Evolutionary conservation across 2,888 invertebrate species (phyloP).

Genomic region (Dorcus hopei): DNA sequence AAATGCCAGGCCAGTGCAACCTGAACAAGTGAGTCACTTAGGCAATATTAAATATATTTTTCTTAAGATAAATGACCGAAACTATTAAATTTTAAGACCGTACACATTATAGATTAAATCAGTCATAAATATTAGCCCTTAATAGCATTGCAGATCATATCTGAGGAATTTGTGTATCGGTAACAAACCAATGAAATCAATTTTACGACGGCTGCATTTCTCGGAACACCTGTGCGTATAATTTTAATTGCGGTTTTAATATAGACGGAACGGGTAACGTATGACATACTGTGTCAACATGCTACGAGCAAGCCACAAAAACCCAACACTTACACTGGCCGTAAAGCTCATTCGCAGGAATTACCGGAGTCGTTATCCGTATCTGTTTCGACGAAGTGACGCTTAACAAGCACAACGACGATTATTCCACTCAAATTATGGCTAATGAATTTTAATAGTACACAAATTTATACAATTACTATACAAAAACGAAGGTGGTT

Average conservation of each 20-base stretch:
- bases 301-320: background rate
- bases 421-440: conserved; percentile 31
- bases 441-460: conserved; percentile 45
- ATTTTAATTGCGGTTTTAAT: conserved; percentile 39
- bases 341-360: background rate
- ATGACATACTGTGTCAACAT: background rate
- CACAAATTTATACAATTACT: conserved; percentile 46
- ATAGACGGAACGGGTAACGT: conserved; percentile 1
- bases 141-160: conserved; percentile 42
- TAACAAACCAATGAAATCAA: conserved; percentile 42
- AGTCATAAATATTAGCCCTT: conserved; percentile 41
- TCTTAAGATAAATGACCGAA: conserved; percentile 30
- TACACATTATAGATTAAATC: conserved; percentile 45
- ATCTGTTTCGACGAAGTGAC: conserved; percentile 16
- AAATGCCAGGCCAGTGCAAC: conserved; percentile 11
- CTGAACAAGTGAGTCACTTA: conserved; percentile 12
- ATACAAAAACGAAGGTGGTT: conserved; percentile 32
- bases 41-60: conserved; percentile 21
- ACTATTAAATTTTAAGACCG: conserved; percentile 42
- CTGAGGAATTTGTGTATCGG: conserved; percentile 43
- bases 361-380: conserved; percentile 3
- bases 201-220: conserved; percentile 41
- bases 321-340: background rate
- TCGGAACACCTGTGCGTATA: conserved; percentile 42
- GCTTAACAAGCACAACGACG: conserved; percentile 23